Base-by-base conservation (phyloP, 2,888 invertebrate genomes). In the Drosophila atripex region DNA sequence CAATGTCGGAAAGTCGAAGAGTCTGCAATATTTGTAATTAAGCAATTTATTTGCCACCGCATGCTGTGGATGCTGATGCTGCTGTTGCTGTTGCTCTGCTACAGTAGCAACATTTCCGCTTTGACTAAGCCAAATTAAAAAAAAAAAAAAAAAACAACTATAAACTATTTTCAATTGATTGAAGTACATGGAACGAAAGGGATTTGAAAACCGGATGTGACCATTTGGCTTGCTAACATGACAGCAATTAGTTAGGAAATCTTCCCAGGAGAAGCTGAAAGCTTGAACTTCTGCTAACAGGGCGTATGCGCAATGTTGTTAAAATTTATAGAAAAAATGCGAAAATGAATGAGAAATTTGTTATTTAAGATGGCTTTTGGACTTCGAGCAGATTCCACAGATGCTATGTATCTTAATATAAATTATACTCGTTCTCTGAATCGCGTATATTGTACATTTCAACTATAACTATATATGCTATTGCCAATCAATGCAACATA, bases 1-100 rank as follows among this genome's bases (percentile, higher is more conserved):
- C 76, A 76, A 71, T 71, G 60, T 30, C 39, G 14, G 35, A 32
- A 38, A 43, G 65, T 64, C 64, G 64, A 49, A 58, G 59, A 56
- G 59, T 63, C 70, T 71, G 56, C 73, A 76, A 73, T 72, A 76
- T 77, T 83, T 77, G 80, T 78, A 84, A 84, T 84, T 86, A 86
- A 78, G 84, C 78, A 85, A 85, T 85, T 82, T 85, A 83, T 75
- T 69, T 75, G 72, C 71, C 56, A 69, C 64, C 63, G 61, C 63
- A 49, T 64, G 61, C 28, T 46, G 61, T 46, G 41, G 45, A 51
- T 18, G 60, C 50, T 45, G 45, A 46, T 18, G 60, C 50, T 45
- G 38, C 11, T 8, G 39, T 41, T 18, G 21, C 55, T 59, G 39
- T 41, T 18, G 21, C 55, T 59, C 38, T 45, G 53, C 60, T 64